A percentile compares a stretch with the other conserved stretches of the same genome.
phyloP scores from a whole-genome alignment of 2,797 vertebrate genomes.

The Cryptoprocta ferox region DNA sequence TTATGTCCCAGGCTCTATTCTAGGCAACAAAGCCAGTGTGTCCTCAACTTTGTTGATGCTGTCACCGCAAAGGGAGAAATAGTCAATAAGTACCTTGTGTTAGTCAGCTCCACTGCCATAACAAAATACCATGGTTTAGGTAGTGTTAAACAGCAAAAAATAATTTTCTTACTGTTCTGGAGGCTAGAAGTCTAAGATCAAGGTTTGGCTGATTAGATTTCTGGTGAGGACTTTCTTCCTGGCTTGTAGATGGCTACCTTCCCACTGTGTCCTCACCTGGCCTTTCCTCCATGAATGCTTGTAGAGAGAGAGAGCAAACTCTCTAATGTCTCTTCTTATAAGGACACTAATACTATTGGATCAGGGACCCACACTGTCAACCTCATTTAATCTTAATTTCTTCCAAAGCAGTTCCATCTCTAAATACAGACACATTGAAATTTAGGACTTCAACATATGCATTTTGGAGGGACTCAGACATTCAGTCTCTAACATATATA shows the following conservation, averaged over 20 bases:
- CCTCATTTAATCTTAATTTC: not conserved
- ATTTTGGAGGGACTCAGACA: not conserved
- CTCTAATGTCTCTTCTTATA: not conserved
- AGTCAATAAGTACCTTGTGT: not conserved
- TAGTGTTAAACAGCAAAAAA: not conserved
- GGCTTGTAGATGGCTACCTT: not conserved
- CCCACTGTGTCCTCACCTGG: not conserved
- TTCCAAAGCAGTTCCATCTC: not conserved
- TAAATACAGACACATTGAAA: not conserved
- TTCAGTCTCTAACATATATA: not conserved
- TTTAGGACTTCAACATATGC: not conserved
- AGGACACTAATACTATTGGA: not conserved
- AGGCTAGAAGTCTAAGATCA: not conserved
- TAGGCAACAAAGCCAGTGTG: not conserved
- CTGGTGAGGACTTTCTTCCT: not conserved
- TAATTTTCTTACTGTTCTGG: not conserved
- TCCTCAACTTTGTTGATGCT: not conserved
- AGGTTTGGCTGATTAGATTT: rapidly evolving
- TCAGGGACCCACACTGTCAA: not conserved
- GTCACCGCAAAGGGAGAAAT: not conserved
- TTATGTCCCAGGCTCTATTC: not conserved
- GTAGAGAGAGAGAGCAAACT: not conserved
- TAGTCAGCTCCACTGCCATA: not conserved
- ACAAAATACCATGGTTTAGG: not conserved
- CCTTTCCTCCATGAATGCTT: rapidly evolving